Percentiles rank a stretch among this genome's conserved stretches.
Evolutionary conservation across 2,888 invertebrate genomes (phyloP).

Genomic region (Parthenolecanium corni): DNA sequence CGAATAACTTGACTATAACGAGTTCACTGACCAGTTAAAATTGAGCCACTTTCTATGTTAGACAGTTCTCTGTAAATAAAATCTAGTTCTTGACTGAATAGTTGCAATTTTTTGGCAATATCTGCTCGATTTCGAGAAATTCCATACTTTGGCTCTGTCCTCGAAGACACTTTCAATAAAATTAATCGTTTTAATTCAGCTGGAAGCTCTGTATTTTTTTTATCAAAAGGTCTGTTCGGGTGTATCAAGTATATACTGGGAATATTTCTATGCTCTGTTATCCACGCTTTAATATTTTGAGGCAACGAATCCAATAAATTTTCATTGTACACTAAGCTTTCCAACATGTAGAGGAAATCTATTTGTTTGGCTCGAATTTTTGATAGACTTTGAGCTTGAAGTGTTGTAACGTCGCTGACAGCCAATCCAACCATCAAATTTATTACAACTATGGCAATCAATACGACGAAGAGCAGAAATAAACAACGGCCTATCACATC

Average conservation of each 20-base stretch:
- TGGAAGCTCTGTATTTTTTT: constrained; percentile 25
- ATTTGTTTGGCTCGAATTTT: constrained; percentile 47
- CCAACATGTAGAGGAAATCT: constrained; percentile 44
- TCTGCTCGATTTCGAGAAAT: background rate
- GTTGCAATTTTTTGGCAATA: background rate
- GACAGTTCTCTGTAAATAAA: background rate
- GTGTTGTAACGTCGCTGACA: constrained; percentile 47
- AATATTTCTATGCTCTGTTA: constrained; percentile 41
- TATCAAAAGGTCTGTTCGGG: constrained; percentile 42
- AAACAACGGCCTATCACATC: constrained; percentile 42
- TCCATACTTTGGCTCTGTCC: background rate
- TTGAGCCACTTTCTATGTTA: background rate
- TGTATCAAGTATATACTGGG: constrained; percentile 38
- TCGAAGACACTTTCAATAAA: constrained; percentile 19
- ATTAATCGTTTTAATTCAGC: constrained; percentile 25
- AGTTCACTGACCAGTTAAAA: background rate
- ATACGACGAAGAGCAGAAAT: constrained; percentile 44
- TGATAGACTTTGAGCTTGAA: constrained; percentile 47
- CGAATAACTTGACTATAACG: too few species aligned
- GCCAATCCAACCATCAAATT: constrained; percentile 50
- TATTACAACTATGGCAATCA: constrained; percentile 49
- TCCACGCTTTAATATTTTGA: constrained; percentile 36
- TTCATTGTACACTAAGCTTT: constrained; percentile 44
- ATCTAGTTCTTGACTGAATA: background rate
- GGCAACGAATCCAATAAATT: constrained; percentile 41